Evolutionary conservation across 2,797 vertebrate genomes (phyloP).

Genomic region (Acanthornis magna): DNA sequence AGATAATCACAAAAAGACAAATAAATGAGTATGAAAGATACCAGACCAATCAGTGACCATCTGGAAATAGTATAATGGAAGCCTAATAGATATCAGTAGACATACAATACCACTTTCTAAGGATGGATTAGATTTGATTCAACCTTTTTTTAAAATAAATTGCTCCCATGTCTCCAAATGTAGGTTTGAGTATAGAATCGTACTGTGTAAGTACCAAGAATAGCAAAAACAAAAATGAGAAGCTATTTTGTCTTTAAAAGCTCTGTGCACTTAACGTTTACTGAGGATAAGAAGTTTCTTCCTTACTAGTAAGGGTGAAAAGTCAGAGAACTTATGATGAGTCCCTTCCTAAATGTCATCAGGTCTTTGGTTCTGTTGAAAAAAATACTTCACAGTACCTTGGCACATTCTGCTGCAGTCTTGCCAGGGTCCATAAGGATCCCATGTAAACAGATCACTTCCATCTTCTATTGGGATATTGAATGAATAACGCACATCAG

Average conservation of each 20-base stretch:
- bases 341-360: not conserved
- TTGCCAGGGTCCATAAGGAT: slow-evolving; percentile 88
- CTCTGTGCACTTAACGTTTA: not conserved
- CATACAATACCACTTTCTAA: not conserved
- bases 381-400: slow-evolving; percentile 76
- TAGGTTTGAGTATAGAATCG: not conserved
- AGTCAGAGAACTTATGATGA: not conserved
- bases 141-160: not conserved
- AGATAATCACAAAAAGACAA: not conserved
- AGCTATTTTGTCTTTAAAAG: not conserved
- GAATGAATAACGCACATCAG: slow-evolving; percentile 93
- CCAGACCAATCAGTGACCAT: not conserved
- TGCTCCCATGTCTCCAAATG: not conserved
- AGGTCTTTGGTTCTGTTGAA: not conserved
- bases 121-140: not conserved
- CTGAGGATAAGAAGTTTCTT: not conserved
- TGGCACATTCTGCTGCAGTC: slow-evolving; percentile 91
- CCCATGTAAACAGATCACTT: slow-evolving; percentile 86
- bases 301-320: not conserved
- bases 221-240: not conserved
- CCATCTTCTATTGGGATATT: slow-evolving; percentile 88
- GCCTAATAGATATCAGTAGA: not conserved
- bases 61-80: not conserved
- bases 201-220: not conserved
- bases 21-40: not conserved